Evolutionary conservation across 1,140 invertebrate genomes (phyloP), one percentile per base, ranked within the genome.

Genomic region (Drosophila parabipectinata): DNA sequence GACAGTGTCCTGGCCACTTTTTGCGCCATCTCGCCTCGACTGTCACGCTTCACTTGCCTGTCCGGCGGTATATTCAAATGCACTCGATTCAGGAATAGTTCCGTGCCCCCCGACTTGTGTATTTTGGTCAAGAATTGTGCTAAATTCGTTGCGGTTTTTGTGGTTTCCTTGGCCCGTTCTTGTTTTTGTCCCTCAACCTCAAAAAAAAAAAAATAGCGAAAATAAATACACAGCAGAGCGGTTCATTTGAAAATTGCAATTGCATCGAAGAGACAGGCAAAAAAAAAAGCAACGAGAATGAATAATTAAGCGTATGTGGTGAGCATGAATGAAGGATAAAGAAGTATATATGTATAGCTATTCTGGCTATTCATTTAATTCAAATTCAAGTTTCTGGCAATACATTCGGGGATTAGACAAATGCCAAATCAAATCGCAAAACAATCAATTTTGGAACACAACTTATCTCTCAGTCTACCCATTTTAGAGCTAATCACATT

Each of bases 131-230:
- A 82, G 82, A 83, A 50, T 78, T 75, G 78, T 82, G 82, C 82
- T 87, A 87, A 85, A 85, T 85, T 85, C 59, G 82, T 64, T 85
- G 82, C 52, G 82, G 82, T 78, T 87, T 87, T 76, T 87, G 74
- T 26, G 78, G 82, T 52, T 81, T 81, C 50, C 81, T 80, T 79
- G 80, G 67, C 71, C 50, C 68, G 64, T 66, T 84, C 77, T 59
- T 66, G 76, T 69, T 72, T 63, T 54, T 56, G 39, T 56, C 61
- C 60, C 71, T 74, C 53, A n/a, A 28, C 26, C 26, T 6, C 5
- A 28, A 28, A 28, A 28, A 18, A 18, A 18, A 18, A 18, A 60
- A 56, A 76, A 59, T 51, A 21, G 51, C 56, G 52, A 74, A 62
- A 81, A 81, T 64, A 84, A 77, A 83, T 79, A 84, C 72, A 72